Evolutionary conservation across 2,797 vertebrate species (phyloP).

Genomic region (Austrolebias charrua): DNA sequence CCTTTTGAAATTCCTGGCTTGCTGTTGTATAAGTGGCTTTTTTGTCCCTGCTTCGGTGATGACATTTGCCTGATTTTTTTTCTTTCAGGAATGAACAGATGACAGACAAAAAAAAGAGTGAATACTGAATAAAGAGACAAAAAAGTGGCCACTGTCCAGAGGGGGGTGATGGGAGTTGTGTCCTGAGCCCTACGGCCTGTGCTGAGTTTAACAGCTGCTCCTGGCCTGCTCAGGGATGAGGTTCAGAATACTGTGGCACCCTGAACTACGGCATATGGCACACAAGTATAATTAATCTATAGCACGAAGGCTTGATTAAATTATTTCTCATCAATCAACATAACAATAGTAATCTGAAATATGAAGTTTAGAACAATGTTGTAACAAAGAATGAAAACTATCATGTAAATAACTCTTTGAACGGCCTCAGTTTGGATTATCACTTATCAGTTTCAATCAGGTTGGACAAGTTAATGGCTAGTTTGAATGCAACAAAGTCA

Average conservation of each 20-base stretch:
- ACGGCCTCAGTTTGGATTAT: too few species aligned
- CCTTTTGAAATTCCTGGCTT: slow-evolving; percentile 12
- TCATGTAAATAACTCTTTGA: too few species aligned
- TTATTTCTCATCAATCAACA: slow-evolving; percentile 11
- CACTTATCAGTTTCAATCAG: too few species aligned
- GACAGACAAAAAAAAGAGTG: slow-evolving; percentile 52
- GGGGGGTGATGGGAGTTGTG: slow-evolving; percentile 53
- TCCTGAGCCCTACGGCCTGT: slow-evolving; percentile 47
- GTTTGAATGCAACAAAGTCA: too few species aligned
- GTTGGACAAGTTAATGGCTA: too few species aligned
- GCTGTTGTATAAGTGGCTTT: slow-evolving; percentile 34
- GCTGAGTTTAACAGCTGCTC: slow-evolving; percentile 68
- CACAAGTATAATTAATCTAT: neutral
- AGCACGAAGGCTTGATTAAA: slow-evolving; percentile 1
- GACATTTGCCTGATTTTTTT: slow-evolving; percentile 36
- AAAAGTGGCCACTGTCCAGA: slow-evolving; percentile 46
- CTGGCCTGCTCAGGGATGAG: slow-evolving; percentile 57
- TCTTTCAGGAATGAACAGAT: slow-evolving; percentile 38
- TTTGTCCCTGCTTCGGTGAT: slow-evolving; percentile 34
- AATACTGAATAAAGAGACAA: slow-evolving; percentile 43
- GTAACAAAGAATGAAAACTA: neutral
- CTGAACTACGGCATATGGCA: slow-evolving; percentile 20
- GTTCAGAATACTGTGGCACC: slow-evolving; percentile 31
- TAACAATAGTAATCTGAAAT: slow-evolving; percentile 18
- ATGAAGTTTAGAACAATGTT: slow-evolving; percentile 12